These are phyloP conservation scores for Graphium colonna DNA, from an alignment of 2,888 invertebrate species.

Conservation along the genomic window DNA sequence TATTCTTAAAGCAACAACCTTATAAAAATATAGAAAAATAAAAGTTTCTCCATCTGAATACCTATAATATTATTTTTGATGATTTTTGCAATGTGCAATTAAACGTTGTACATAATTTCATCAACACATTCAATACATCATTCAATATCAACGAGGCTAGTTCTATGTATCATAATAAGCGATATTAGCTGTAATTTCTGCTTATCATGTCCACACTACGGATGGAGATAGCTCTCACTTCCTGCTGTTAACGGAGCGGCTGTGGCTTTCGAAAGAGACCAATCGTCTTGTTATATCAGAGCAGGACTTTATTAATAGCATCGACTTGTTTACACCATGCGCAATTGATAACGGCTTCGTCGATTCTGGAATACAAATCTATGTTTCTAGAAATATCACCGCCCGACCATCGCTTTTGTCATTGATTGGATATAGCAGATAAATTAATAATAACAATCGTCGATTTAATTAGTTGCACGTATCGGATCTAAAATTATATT, in stretches of 20 bases:
- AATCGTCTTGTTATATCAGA: conserved; percentile 38
- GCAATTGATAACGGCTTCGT: conserved; percentile 41
- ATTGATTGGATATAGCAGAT: conserved; percentile 2
- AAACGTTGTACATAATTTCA: too few species aligned
- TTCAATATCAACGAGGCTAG: not conserved
- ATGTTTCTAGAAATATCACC: conserved; percentile 30
- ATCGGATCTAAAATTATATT: too few species aligned
- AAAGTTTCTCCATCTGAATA: too few species aligned
- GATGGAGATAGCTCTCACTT: conserved; percentile 14
- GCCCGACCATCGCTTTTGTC: conserved; percentile 6
- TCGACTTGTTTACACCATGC: conserved; percentile 52
- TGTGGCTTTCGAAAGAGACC: conserved; percentile 38
- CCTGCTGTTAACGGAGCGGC: conserved; percentile 20
- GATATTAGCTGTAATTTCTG: conserved; percentile 4
- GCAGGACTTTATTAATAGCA: conserved; percentile 26
- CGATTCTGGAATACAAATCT: conserved; percentile 38
- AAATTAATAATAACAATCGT: not conserved
- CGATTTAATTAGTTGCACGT: not conserved
- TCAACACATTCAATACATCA: too few species aligned
- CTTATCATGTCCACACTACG: conserved; percentile 6
- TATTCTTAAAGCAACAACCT: too few species aligned
- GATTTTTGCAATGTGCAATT: too few species aligned
- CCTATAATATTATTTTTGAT: too few species aligned
- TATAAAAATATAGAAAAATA: too few species aligned
- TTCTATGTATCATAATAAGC: not conserved